Evolutionary conservation across 2,797 vertebrate genomes (phyloP).

Genomic region (Galago senegalensis): DNA sequence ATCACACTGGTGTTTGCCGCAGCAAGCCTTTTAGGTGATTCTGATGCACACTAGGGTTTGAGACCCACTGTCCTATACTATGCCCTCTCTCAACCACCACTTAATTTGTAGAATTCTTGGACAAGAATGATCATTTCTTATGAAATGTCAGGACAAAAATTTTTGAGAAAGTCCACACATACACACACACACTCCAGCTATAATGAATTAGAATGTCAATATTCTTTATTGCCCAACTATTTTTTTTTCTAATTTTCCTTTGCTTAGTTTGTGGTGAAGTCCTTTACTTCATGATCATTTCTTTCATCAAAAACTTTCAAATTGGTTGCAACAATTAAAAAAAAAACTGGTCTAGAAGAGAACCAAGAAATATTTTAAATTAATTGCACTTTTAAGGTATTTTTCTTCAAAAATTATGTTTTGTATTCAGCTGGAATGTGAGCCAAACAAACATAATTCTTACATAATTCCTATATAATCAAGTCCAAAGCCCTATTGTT

Average conservation of each 20-base stretch:
- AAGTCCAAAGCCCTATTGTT: slow-evolving; percentile 46
- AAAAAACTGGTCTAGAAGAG: slow-evolving; percentile 26
- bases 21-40: not conserved
- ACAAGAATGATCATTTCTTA: slow-evolving; percentile 32
- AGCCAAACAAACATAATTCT: slow-evolving; percentile 33
- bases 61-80: not conserved
- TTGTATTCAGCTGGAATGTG: slow-evolving; percentile 4
- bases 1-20: too few species aligned
- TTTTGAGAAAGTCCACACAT: not conserved
- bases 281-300: slow-evolving; percentile 48
- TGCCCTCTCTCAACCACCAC: not conserved
- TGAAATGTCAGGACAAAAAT: not conserved
- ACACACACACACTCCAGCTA: not conserved
- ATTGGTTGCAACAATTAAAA: not conserved
- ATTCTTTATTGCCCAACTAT: not conserved
- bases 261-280: slow-evolving; percentile 55
- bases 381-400: slow-evolving; percentile 42
- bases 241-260: slow-evolving; percentile 58
- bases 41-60: not conserved
- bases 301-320: slow-evolving; percentile 52
- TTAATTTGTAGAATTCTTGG: not conserved
- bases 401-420: slow-evolving; percentile 25
- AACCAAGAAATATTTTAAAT: slow-evolving; percentile 23
- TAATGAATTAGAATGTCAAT: not conserved
- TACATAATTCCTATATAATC: slow-evolving; percentile 7